Base-by-base conservation (phyloP, 2,113 vertebrate genomes). In the Anolis carolinensis region DNA sequence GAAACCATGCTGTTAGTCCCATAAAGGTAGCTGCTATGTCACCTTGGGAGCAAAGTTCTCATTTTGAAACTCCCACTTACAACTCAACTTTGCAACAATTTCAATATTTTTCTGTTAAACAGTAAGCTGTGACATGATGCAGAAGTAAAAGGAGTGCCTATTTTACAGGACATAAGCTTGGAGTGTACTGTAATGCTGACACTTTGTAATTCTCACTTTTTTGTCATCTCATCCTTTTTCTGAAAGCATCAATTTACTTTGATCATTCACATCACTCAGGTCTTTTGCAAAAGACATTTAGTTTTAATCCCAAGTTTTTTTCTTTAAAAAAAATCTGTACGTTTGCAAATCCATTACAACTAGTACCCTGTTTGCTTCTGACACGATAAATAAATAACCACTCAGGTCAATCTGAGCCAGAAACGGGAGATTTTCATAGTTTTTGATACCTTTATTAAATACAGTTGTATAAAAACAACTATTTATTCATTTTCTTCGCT, bases 401-500 rank as follows among this genome's bases (percentile, higher is more conserved):
- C 39, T 62, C 50, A 55, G 2, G 52, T 77, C n/a, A 70, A 70
- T 74, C 27, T 39, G 72, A 7, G 13, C 4, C 25, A 85, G 5
- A 10, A 74, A 79, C 5, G 16, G 30, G 36, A 59, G 3, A 20
- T 74, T 75, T 36, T 13, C 71, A 75, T 4, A 30, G 67, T 62
- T 6, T 44, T 32, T 81, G 80, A 85, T 1, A 0, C 21, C 71
- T 97, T 98, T 97, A 97, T 97, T 97, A 90, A 96, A 95, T 93
- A 93, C 90, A 91, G 0, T 30, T 2, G 77, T 73, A 84, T 48
- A 23, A 9, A 8, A 85, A 63, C 5, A 65, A 50, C 30, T 83
- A 62, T 95, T 96, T 96, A 99, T 88, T 99, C 99, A 0, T 99
- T 99, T 95, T 99, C 99, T 93, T 99, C 99, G 0, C 98, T 99